Evolutionary conservation across 1,140 invertebrate species (phyloP).

Genomic region (Leptestheria dahalacensis): DNA sequence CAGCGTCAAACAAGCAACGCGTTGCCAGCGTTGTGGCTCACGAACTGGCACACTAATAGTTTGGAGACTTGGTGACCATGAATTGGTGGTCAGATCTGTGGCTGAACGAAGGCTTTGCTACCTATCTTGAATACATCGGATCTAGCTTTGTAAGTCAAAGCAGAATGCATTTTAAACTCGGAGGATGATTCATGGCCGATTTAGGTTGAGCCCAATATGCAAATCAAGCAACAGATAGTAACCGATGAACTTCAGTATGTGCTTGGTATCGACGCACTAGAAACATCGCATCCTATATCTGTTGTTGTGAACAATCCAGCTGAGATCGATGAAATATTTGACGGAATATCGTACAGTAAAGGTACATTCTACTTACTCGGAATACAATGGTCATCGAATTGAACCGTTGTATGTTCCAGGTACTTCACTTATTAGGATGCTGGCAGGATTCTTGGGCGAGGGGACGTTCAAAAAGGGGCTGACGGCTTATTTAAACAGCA

Average conservation of each 20-base stretch:
- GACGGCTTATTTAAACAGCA: constrained; percentile 52
- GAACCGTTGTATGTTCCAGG: constrained; percentile 35
- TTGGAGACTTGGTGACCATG: constrained; percentile 40
- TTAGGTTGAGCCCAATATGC: constrained; percentile 59
- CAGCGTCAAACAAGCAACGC: constrained; percentile 25
- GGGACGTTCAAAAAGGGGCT: constrained; percentile 64
- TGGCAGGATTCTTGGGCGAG: constrained; percentile 75
- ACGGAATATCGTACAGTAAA: constrained; percentile 82
- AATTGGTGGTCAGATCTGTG: constrained; percentile 35
- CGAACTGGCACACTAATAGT: constrained; percentile 39
- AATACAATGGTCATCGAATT: constrained; percentile 3
- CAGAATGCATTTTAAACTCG: too few species aligned
- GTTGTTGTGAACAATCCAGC: constrained; percentile 69
- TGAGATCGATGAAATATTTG: constrained; percentile 87
- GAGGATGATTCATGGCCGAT: constrained; percentile 3
- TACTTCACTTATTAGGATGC: constrained; percentile 82
- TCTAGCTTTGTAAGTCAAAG: constrained; percentile 18
- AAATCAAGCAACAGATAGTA: constrained; percentile 69
- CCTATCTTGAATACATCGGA: constrained; percentile 27
- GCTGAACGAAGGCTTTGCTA: constrained; percentile 31
- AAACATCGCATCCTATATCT: constrained; percentile 84
- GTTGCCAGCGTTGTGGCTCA: constrained; percentile 31
- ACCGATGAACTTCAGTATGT: constrained; percentile 62
- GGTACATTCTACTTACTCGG: constrained; percentile 33
- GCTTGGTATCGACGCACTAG: constrained; percentile 65